Evolutionary conservation across 2,888 invertebrate species (phyloP).

Genomic region (Cantharis flavilabris): DNA sequence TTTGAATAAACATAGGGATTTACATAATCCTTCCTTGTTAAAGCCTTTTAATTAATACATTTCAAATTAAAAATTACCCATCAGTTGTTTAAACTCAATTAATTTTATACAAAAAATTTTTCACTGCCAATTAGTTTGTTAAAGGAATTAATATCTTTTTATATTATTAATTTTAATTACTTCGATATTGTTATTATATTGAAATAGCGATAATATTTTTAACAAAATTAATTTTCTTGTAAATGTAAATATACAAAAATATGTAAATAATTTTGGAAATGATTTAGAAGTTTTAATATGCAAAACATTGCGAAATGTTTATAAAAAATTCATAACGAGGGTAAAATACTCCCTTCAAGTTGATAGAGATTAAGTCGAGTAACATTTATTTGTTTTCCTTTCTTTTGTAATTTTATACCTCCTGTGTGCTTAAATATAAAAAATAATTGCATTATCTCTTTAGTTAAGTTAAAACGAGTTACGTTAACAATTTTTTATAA

Average conservation of each 20-base stretch:
- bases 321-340: not conserved
- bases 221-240: no score
- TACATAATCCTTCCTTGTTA: not conserved
- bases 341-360: not conserved
- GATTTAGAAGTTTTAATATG: not conserved
- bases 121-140: not conserved
- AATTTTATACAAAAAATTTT: not conserved
- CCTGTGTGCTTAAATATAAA: not conserved
- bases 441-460: not conserved
- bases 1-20: not conserved
- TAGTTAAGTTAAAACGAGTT: not conserved
- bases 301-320: not conserved
- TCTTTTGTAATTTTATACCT: not conserved
- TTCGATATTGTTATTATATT: not conserved
- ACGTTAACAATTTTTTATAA: not conserved
- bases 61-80: not conserved
- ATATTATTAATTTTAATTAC: not conserved
- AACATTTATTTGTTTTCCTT: not conserved
- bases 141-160: not conserved
- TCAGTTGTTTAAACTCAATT: not conserved
- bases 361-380: not conserved
- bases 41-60: not conserved
- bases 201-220: no score
- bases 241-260: not conserved
- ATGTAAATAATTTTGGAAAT: not conserved